phyloP scores from a whole-genome alignment of 2,797 vertebrate species.

The Orientallactaga sibirica region DNA sequence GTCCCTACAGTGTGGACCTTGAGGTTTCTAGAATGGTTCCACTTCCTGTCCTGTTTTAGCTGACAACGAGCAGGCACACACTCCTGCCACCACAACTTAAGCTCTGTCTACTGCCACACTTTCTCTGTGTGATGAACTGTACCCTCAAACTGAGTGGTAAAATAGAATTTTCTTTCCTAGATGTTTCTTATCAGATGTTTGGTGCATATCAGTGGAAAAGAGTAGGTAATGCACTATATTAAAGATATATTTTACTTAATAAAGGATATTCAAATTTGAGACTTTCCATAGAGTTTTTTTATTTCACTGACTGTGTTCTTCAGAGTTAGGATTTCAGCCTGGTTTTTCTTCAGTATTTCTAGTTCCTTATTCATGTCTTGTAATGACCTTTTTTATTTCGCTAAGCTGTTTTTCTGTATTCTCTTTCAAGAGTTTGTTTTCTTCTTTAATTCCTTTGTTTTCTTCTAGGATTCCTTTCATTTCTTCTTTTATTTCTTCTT shows the following conservation, averaged over 20 bases:
- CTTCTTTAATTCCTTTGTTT: too few relatives aligned
- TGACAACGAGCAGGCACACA: not conserved
- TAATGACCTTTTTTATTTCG: too few relatives aligned
- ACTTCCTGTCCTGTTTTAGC: not conserved
- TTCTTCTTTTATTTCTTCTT: too few relatives aligned
- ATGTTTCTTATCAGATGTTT: not conserved
- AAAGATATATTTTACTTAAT: not conserved
- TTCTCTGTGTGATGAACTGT: not conserved
- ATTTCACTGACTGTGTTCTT: too few relatives aligned
- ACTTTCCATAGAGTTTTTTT: too few relatives aligned
- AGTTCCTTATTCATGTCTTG: too few relatives aligned
- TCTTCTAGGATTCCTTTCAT: too few relatives aligned
- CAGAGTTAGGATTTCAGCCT: too few relatives aligned
- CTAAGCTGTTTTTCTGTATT: too few relatives aligned
- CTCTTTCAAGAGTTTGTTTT: too few relatives aligned
- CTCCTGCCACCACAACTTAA: not conserved
- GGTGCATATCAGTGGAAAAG: too few relatives aligned
- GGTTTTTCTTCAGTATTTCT: too few relatives aligned
- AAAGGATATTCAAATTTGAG: not conserved
- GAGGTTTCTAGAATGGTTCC: not conserved
- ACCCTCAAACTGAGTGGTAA: not conserved
- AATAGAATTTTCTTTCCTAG: not conserved
- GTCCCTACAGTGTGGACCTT: not conserved
- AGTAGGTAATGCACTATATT: not conserved
- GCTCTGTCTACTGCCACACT: not conserved